Evolutionary conservation across 2,797 vertebrate genomes (phyloP).

Genomic region (Pangasius larnaudii): DNA sequence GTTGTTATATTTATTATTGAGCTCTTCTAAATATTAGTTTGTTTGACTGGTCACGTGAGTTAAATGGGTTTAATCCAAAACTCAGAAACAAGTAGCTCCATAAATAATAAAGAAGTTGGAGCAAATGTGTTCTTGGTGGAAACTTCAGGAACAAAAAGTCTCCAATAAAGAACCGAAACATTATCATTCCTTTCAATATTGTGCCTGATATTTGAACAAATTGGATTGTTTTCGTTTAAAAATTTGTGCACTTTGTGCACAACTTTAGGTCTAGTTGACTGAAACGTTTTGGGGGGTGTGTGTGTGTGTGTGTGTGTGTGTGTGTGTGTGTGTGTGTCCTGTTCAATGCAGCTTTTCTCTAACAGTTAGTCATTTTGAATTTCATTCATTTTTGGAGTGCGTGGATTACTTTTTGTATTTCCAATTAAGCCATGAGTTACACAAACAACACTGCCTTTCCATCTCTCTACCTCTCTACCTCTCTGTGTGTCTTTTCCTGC

Average conservation of each 20-base stretch:
- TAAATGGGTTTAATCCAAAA: no score
- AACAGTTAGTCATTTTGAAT: neutral
- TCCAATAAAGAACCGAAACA: neutral
- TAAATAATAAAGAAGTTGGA: neutral
- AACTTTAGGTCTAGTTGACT: neutral
- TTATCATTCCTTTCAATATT: neutral
- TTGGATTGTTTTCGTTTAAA: neutral
- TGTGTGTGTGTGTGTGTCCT: neutral
- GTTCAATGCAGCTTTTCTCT: neutral
- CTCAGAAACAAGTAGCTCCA: neutral
- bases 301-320: neutral
- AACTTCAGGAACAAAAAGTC: neutral
- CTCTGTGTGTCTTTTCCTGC: neutral
- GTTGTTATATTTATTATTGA: neutral
- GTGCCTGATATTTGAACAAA: neutral
- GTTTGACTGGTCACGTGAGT: neutral
- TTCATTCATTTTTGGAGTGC: neutral
- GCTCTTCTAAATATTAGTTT: neutral
- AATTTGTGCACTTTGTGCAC: no score
- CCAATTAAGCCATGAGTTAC: neutral
- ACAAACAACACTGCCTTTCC: neutral
- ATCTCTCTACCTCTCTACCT: neutral
- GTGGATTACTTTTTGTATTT: neutral
- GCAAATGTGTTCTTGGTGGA: neutral
- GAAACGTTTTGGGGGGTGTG: neutral